Evolutionary conservation across 2,113 vertebrate species (phyloP).

Genomic region (Artemisiospiza belli): DNA sequence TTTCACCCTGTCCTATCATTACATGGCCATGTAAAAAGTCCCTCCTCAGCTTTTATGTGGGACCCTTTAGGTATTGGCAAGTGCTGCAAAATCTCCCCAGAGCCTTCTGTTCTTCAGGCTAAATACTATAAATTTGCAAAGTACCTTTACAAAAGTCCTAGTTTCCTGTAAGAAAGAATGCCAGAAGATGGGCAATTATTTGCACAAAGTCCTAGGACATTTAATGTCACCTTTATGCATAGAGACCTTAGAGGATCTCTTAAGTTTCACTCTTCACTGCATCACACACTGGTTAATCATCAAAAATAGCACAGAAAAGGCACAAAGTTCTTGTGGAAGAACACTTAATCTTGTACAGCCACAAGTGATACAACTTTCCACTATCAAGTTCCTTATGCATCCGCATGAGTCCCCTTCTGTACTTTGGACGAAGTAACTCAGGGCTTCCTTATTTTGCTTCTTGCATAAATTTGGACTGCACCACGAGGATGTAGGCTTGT

Average conservation of each 20-base stretch:
- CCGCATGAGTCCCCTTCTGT: not conserved
- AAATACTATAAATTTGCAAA: not conserved
- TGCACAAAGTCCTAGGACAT: not conserved
- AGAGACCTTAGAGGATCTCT: not conserved
- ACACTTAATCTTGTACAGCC: not conserved
- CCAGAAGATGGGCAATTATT: not conserved
- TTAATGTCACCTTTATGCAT: not conserved
- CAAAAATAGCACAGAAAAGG: not conserved
- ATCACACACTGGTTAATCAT: not conserved
- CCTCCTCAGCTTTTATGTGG: not conserved
- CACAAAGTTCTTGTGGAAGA: not conserved
- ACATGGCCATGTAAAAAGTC: not conserved
- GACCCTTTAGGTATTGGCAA: not conserved
- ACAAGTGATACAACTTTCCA: not conserved
- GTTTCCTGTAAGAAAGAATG: not conserved
- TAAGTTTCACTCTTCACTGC: not conserved
- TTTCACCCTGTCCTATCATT: not conserved
- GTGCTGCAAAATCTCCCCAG: too few relatives aligned
- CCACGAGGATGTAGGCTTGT: not conserved
- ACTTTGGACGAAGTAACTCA: not conserved
- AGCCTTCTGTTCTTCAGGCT: not conserved
- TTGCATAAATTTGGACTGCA: not conserved
- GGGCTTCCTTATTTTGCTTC: not conserved
- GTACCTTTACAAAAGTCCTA: not conserved
- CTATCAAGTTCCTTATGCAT: not conserved